Conservation (phyloP, 2,113 vertebrate species). For the Nothobranchius kuhntae region DNA sequence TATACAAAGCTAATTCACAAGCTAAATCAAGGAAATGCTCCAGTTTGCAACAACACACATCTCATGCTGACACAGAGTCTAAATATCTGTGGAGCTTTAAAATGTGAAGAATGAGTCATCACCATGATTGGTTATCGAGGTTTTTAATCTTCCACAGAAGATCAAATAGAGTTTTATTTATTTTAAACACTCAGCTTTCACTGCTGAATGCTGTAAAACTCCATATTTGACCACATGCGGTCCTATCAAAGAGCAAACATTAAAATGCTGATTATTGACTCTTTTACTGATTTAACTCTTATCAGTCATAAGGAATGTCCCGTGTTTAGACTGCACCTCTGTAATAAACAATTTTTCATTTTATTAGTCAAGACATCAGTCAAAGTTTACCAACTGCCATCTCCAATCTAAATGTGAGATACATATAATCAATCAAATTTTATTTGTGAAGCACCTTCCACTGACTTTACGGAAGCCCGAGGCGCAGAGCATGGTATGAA, state of each 20-base stretch:
- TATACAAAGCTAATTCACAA: too few relatives aligned
- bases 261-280: constrained; percentile 14
- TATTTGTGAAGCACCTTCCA: too few relatives aligned
- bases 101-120: neutral
- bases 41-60: neutral
- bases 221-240: neutral
- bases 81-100: neutral
- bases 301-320: constrained; percentile 17
- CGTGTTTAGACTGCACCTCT: constrained; percentile 1
- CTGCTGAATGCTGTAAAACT: neutral
- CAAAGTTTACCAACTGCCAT: too few relatives aligned
- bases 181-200: neutral
- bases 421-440: too few relatives aligned
- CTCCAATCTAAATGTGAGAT: too few relatives aligned
- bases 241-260: constrained; percentile 23
- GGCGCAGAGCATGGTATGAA: too few relatives aligned
- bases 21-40: neutral
- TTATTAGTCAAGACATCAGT: too few relatives aligned
- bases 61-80: neutral
- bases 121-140: neutral
- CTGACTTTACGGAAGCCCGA: too few relatives aligned
- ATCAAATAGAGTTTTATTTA: constrained; percentile 1
- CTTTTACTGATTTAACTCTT: constrained; percentile 32
- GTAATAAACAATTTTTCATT: neutral
- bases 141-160: constrained; percentile 23